Conservation (phyloP, 2,113 vertebrate genomes). For the Eulemur macaco region DNA sequence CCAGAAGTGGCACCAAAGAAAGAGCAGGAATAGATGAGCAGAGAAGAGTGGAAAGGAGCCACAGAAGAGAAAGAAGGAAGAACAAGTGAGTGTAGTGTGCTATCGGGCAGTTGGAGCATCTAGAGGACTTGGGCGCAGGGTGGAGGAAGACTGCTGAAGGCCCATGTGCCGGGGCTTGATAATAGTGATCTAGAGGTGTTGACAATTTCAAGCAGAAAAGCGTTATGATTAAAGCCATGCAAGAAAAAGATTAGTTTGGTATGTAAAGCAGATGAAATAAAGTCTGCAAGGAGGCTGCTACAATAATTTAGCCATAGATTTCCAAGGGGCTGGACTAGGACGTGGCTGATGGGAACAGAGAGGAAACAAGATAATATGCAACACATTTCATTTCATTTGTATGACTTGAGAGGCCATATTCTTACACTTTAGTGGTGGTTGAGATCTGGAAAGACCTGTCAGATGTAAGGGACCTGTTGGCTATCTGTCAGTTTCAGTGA, state of each 20-base stretch:
- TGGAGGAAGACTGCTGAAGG: neutral
- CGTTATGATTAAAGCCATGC: neutral
- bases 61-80: neutral
- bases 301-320: neutral
- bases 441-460: neutral
- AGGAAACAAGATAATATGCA: neutral
- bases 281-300: neutral
- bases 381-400: neutral
- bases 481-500: neutral
- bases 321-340: neutral
- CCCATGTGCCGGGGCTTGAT: neutral
- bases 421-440: neutral
- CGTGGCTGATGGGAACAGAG: neutral
- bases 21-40: neutral
- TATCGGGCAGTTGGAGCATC: rapidly evolving
- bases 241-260: neutral
- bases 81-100: rapidly evolving
- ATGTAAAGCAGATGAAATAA: neutral
- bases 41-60: neutral
- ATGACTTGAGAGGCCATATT: neutral
- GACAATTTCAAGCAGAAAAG: neutral
- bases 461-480: neutral
- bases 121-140: rapidly evolving
- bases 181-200: neutral
- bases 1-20: neutral